A percentile compares a stretch with the other conserved stretches of the same genome.
phyloP scores from a whole-genome alignment of 35 echinoderm and acorn worm genomes.

The Strongylocentrotus purpuratus region DNA sequence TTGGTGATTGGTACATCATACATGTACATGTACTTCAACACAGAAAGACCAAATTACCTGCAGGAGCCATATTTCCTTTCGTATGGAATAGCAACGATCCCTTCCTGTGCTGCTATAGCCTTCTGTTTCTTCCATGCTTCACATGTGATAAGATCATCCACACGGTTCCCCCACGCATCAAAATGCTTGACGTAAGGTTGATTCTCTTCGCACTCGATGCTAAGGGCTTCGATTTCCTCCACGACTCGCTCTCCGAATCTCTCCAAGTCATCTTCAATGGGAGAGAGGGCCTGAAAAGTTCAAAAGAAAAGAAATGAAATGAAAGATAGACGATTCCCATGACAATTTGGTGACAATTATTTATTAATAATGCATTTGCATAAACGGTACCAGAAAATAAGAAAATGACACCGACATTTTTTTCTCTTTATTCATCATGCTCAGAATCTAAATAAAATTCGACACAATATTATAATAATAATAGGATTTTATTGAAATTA shows the following conservation, averaged over 20 bases:
- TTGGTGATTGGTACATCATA: no score
- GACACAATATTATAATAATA: no score
- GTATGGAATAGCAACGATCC: slow-evolving; percentile 92
- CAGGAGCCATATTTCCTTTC: slow-evolving; percentile 86
- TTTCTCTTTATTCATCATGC: no score
- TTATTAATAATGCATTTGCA: background rate
- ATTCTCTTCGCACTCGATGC: slow-evolving; percentile 77
- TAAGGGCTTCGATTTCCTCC: slow-evolving; percentile 77
- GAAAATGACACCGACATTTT: background rate
- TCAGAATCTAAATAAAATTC: no score
- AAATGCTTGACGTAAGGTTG: slow-evolving; percentile 68
- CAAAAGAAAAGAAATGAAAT: background rate
- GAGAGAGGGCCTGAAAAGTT: slow-evolving; percentile 63
- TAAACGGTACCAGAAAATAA: no score
- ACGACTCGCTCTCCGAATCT: slow-evolving; percentile 75
- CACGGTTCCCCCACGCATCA: slow-evolving; percentile 95
- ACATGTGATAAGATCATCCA: slow-evolving; percentile 81
- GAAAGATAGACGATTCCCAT: background rate
- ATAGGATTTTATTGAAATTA: no score
- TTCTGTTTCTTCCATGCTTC: slow-evolving; percentile 94
- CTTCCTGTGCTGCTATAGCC: slow-evolving; percentile 83
- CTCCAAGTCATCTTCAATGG: slow-evolving; percentile 76
- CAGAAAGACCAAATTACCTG: slow-evolving; percentile 57
- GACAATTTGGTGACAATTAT: background rate
- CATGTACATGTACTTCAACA: no score